Evolutionary conservation across 2,888 invertebrate genomes (phyloP), one percentile per base, ranked within the genome.

Genomic region (Blera fallax): DNA sequence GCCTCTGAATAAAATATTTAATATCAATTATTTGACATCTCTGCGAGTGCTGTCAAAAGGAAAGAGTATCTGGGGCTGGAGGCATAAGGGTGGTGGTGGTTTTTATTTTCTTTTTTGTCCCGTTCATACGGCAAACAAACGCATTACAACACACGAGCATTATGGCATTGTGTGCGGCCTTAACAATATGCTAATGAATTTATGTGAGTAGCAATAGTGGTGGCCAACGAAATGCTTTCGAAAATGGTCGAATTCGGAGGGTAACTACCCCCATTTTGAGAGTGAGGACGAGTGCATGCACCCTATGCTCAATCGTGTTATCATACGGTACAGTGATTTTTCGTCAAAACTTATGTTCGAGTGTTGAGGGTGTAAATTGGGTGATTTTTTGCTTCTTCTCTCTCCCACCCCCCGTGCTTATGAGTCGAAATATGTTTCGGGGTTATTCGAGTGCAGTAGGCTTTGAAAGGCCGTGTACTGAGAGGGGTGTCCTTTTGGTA

Each of bases 141-240:
- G 82, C 29, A 84, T 80, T 65, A 79, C 74, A 84, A 70, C n/a
- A n/a, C n/a, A n/a, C 73, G 54, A 69, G 65, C 62, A 80, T 80
- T 85, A 76, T 16, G 70, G 16, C 52, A 76, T 80, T 80, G 76
- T 85, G 54, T 56, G 64, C 21, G 70, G 43, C 76, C 24, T 29
- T 60, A 80, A 85, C 85, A 85, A 85, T 85, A 85, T 81, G 85
- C 80, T 85, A 85, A 85, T 85, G 85, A 85, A 85, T 85, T 80
- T 67, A 72, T 77, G 69, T 74, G 65, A 60, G 37, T 11, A 24
- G 58, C 40, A 29, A 27, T 60, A 6, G 32, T 45, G 14, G 10
- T 60, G 67, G 65, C 52, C 24, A 73, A 34, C 6, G 6, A 16
- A n/a, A n/a, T n/a, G n/a, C n/a, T n/a, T n/a, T n/a, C 4, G 24